phyloP scores from a whole-genome alignment of 1,140 invertebrate species.

The Drosophila lacteicornis region DNA sequence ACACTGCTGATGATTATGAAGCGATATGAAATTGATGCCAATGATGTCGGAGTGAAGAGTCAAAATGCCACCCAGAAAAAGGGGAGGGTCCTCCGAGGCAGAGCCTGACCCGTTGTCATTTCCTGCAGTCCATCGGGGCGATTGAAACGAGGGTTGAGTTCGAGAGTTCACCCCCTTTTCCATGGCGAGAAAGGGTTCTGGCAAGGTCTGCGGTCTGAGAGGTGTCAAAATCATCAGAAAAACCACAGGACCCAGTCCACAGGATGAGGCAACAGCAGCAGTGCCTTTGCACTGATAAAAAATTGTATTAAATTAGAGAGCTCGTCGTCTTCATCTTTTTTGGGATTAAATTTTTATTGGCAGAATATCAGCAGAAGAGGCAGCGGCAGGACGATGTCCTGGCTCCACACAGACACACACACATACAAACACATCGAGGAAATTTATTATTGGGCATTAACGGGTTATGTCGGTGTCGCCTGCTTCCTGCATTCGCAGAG shows the following conservation, averaged over 20 bases:
- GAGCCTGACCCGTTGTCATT: constrained; percentile 47
- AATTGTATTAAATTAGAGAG: constrained; percentile 75
- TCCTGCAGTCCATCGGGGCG: constrained; percentile 45
- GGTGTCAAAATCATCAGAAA: constrained; percentile 70
- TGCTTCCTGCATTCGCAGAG: constrained; percentile 50
- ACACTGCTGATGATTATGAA: constrained; percentile 79
- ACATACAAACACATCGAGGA: constrained; percentile 22
- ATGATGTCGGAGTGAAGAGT: constrained; percentile 74
- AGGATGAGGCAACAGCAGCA: constrained; percentile 16
- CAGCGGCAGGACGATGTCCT: constrained; percentile 7
- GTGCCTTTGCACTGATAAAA: constrained; percentile 64
- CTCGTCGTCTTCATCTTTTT: constrained; percentile 33
- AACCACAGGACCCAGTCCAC: constrained; percentile 17
- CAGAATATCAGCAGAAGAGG: constrained; percentile 68
- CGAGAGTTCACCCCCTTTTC: constrained; percentile 4
- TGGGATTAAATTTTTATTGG: constrained; percentile 84
- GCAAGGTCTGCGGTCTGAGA: constrained; percentile 32
- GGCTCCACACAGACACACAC: constrained; percentile 4
- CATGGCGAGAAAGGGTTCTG: constrained; percentile 44
- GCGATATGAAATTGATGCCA: constrained; percentile 82
- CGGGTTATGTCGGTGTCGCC: constrained; percentile 61
- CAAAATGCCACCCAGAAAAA: constrained; percentile 48
- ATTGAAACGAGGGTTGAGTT: constrained; percentile 50
- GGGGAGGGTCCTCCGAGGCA: not conserved
- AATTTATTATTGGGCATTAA: constrained; percentile 80